Evolutionary conservation across 2,797 vertebrate species (phyloP).

Genomic region (Numenius phaeopus): DNA sequence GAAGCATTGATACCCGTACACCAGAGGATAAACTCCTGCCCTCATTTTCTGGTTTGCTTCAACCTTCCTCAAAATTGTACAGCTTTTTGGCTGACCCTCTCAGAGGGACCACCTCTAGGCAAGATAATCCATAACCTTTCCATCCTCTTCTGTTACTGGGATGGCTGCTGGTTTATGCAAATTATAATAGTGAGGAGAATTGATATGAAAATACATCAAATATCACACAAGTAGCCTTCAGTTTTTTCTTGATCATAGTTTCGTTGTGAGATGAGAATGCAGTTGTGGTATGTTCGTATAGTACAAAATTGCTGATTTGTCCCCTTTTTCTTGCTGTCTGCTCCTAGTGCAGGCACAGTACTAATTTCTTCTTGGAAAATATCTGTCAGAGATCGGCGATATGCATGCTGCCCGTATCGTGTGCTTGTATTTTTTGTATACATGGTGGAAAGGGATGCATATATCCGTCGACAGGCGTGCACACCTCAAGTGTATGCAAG

Average conservation of each 20-base stretch:
- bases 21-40: neutral
- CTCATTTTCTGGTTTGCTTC: neutral
- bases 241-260: neutral
- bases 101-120: neutral
- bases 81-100: neutral
- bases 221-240: neutral
- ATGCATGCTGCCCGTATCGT: neutral
- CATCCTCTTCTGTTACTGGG: neutral
- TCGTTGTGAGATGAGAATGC: neutral
- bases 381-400: neutral
- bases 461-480: neutral
- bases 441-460: rapidly evolving
- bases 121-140: neutral
- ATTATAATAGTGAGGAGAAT: neutral
- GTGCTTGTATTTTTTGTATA: neutral
- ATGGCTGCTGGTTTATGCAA: neutral
- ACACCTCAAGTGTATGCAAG: neutral
- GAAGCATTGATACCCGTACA: neutral
- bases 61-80: neutral
- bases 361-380: neutral
- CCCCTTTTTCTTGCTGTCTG: neutral
- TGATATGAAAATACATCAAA: neutral
- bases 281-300: neutral
- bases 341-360: neutral
- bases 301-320: neutral